These are phyloP conservation scores for Bradypodion ventrale DNA, from an alignment of 2,797 vertebrate species.

Conservation along the genomic window DNA sequence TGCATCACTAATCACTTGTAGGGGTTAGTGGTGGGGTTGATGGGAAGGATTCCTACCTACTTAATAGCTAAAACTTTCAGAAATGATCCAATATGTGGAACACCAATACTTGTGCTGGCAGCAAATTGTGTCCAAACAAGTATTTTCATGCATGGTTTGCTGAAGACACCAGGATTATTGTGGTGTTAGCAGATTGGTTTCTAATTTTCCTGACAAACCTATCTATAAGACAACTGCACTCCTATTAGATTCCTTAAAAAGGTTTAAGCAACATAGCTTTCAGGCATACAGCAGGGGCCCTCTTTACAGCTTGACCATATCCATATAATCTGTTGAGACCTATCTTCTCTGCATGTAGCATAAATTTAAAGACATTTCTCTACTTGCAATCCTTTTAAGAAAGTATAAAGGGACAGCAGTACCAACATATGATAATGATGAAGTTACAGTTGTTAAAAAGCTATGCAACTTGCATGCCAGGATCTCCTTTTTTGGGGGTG, in stretches of 20 bases:
- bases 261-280: neutral
- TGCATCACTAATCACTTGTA: neutral
- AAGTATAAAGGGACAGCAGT: slow-evolving; percentile 33
- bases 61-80: neutral
- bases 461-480: slow-evolving; percentile 4
- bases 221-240: neutral
- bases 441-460: slow-evolving; percentile 22
- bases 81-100: neutral
- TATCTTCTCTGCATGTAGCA: slow-evolving; percentile 10
- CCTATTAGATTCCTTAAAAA: neutral
- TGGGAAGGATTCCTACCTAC: neutral
- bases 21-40: no score
- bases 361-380: slow-evolving; percentile 12
- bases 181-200: neutral
- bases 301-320: neutral
- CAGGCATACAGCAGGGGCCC: neutral
- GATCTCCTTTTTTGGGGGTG: neutral
- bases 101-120: neutral
- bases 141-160: neutral
- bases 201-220: neutral
- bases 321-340: slow-evolving; percentile 25
- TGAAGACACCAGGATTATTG: neutral
- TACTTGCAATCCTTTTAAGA: slow-evolving; percentile 21
- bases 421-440: slow-evolving; percentile 13
- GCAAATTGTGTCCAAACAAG: neutral